Percentiles rank a stretch among this genome's conserved stretches.
These are phyloP conservation scores for Erynnis tages DNA, from an alignment of 2,888 invertebrate species.

Conservation along the genomic window DNA sequence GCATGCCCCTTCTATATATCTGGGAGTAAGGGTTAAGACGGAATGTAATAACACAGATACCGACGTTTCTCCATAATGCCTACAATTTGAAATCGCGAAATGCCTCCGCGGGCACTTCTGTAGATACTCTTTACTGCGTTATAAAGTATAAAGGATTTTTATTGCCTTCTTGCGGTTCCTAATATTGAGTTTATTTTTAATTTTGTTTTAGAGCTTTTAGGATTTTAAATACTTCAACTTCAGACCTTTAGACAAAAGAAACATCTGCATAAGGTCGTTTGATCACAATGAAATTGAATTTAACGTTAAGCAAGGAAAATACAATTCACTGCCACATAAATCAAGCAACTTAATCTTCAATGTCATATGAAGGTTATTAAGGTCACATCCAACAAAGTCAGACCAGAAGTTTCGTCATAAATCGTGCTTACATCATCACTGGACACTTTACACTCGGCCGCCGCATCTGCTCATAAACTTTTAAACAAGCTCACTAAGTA, in stretches of 20 bases:
- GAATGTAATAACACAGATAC: constrained; percentile 67
- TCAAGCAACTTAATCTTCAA: no score
- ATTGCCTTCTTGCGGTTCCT: no score
- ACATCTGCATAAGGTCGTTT: no score
- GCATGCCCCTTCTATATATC: constrained; percentile 43
- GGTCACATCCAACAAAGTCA: not conserved
- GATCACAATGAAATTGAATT: no score
- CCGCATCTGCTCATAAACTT: constrained; percentile 29
- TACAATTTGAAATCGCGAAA: constrained; percentile 68
- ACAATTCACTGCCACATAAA: no score
- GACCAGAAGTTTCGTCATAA: constrained; percentile 25
- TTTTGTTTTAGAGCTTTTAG: no score
- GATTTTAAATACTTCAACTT: no score
- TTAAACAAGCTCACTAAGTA: constrained; percentile 28
- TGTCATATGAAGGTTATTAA: not conserved
- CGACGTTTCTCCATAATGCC: constrained; percentile 58
- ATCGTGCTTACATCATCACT: constrained; percentile 26
- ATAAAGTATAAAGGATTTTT: constrained; percentile 53
- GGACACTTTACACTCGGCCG: constrained; percentile 23
- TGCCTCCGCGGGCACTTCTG: constrained; percentile 53
- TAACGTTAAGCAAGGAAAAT: no score
- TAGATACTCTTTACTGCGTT: constrained; percentile 48
- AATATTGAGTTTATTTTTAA: no score
- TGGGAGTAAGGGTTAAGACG: constrained; percentile 43
- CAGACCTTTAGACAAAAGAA: no score